phyloP scores from a whole-genome alignment of 2,888 invertebrate genomes.

The Tryphoninae sp. region DNA sequence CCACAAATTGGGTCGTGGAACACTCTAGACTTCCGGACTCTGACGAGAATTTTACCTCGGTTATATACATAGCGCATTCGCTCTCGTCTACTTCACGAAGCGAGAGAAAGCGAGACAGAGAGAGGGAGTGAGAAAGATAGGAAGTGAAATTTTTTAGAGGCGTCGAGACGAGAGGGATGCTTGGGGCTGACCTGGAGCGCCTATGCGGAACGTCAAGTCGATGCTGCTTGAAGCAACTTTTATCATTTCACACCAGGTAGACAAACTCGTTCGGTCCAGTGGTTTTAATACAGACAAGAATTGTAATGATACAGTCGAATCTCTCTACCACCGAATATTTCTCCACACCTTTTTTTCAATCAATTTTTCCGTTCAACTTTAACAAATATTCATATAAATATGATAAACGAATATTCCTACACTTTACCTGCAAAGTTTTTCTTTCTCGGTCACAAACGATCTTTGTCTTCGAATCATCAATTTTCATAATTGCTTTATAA shows the following conservation, averaged over 20 bases:
- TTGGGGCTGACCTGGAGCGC: neutral
- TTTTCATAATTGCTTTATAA: too few species aligned
- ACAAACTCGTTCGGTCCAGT: conserved; percentile 41
- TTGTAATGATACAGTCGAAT: neutral
- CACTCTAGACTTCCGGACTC: conserved; percentile 60
- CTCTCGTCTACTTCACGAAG: conserved; percentile 5
- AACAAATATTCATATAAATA: too few species aligned
- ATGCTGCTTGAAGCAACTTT: conserved; percentile 49
- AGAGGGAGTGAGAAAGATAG: neutral
- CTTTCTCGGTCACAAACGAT: too few species aligned
- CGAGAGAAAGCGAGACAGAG: neutral
- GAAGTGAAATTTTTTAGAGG: conserved; percentile 19
- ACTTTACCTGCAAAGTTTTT: too few species aligned
- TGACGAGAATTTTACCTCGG: conserved; percentile 30
- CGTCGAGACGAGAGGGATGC: conserved; percentile 25
- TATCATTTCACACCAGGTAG: conserved; percentile 50
- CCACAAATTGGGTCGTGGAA: conserved; percentile 62
- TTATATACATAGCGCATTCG: conserved; percentile 18
- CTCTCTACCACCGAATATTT: neutral
- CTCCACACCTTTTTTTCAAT: neutral
- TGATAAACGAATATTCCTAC: too few species aligned
- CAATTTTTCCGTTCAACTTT: neutral
- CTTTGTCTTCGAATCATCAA: too few species aligned
- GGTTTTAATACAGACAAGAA: conserved; percentile 30
- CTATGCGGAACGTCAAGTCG: conserved; percentile 18